Percentiles rank a stretch among this genome's conserved stretches.
Conservation (phyloP, 30 jellyfish, hydroid and myxozoan genomes). For the Sanderia malayensis region DNA sequence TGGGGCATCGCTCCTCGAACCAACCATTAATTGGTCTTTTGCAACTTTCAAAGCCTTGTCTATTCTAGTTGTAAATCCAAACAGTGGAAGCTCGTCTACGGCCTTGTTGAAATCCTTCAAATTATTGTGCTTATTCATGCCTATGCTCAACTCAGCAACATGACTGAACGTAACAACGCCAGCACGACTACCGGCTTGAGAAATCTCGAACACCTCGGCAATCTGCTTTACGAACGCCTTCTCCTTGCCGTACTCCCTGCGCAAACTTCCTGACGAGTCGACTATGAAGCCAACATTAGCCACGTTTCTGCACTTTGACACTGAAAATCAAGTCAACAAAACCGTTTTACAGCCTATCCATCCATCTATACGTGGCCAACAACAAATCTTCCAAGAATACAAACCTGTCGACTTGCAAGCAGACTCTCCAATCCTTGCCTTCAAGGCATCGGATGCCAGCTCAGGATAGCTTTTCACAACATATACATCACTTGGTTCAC, state of each 20-base stretch:
- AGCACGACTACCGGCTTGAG: constrained; percentile 65
- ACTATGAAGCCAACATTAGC: constrained; percentile 84
- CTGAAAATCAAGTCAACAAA: constrained; percentile 3
- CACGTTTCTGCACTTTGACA: constrained; percentile 47
- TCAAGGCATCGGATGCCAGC: not conserved
- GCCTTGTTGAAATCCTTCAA: constrained; percentile 72
- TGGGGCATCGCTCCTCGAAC: constrained; percentile 80
- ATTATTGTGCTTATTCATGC: constrained; percentile 48
- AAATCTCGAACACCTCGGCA: constrained; percentile 58
- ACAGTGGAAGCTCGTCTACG: constrained; percentile 71
- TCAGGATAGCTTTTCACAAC: not conserved
- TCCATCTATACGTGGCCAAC: too few species aligned
- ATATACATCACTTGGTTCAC: not conserved
- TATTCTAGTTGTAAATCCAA: constrained; percentile 88
- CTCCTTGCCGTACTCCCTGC: constrained; percentile 52
- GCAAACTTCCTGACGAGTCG: constrained; percentile 73
- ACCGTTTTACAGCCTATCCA: not conserved
- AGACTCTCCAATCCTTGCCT: not conserved
- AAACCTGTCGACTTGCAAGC: not conserved
- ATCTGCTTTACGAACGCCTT: constrained; percentile 58
- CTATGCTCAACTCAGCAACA: constrained; percentile 72
- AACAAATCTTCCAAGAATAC: too few species aligned
- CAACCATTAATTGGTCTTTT: constrained; percentile 60
- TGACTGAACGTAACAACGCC: constrained; percentile 81
- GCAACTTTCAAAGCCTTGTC: constrained; percentile 90